Base-by-base conservation (phyloP, 2,113 vertebrate genomes). In the Herpetotheres cachinnans region DNA sequence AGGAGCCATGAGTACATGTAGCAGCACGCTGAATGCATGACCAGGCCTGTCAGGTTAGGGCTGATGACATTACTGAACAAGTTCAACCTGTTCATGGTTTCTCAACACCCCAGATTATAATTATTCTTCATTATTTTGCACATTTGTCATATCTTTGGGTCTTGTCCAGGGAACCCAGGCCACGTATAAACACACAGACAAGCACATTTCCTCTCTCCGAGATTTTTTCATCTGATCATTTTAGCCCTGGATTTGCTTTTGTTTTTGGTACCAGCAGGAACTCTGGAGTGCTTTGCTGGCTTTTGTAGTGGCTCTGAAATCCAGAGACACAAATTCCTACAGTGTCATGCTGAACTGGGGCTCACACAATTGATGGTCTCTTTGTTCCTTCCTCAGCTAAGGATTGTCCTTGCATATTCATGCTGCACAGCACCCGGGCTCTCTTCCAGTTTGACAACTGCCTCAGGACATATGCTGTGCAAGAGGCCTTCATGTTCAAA, bases 41-140 rank as follows among this genome's bases (percentile, higher is more conserved):
- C 82, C 1, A 1, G 85, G 77, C 93, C 90, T 84, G 96, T 70
- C 90, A 20, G 55, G 7, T 17, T 81, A 21, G 85, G 61, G 52
- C 78, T 86, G 84, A 47, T 97, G 94, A 40, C 79, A 71, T 62
- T 95, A 83, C 74, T 74, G 63, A 95, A 67, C 97, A 67, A 92
- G 95, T 88, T 90, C 63, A 74, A 83, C 95, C 63, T 94, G 96
- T 90, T 96, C 34, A 83, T 73, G 47, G 42, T 88, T 94, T 95
- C 82, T 85, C 63, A 96, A 84, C 87, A 91, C 32, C 44, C 40
- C 70, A 69, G 86, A 89, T 97, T 62, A 52, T 95, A 94, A 96
- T 92, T 86, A 80, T 74, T 93, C 66, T 67, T 95, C 79, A 86
- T 91, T 94, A 91, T 93, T 96, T 91, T 96, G 78, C 5, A 9